Conservation (phyloP, 2,797 vertebrate species). For the Darevskia mixta region DNA sequence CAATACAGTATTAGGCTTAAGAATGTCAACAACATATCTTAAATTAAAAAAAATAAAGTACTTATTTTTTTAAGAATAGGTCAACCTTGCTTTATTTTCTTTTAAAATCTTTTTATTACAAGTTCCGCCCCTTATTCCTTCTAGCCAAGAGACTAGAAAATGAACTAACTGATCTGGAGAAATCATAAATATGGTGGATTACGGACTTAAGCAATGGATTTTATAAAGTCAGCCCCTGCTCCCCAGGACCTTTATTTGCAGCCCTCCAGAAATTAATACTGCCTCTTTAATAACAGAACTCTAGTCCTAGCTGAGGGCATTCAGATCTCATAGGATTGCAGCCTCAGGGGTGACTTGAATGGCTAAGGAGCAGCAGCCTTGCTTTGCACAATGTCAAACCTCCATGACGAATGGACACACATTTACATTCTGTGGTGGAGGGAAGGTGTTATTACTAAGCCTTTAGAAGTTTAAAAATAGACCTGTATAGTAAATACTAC, state of each 20-base stretch:
- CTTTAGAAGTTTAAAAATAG: constrained; percentile 63
- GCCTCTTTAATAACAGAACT: constrained; percentile 76
- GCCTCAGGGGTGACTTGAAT: constrained; percentile 54
- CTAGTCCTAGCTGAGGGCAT: constrained; percentile 59
- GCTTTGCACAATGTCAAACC: constrained; percentile 54
- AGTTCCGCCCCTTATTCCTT: neutral
- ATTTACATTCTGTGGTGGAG: constrained; percentile 55
- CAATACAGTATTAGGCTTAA: neutral
- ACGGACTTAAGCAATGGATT: constrained; percentile 30
- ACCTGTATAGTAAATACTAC: constrained; percentile 80
- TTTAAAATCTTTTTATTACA: neutral
- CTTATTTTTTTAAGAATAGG: neutral
- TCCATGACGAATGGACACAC: constrained; percentile 50
- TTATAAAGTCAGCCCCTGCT: constrained; percentile 28
- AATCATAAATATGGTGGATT: constrained; percentile 16
- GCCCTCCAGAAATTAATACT: constrained; percentile 79
- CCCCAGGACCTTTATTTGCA: constrained; percentile 49
- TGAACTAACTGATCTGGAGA: neutral
- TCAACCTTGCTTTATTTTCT: neutral
- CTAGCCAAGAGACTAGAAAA: neutral
- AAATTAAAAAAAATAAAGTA: neutral
- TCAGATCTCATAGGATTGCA: constrained; percentile 58
- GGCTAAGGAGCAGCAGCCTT: constrained; percentile 69
- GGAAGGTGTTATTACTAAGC: constrained; percentile 68
- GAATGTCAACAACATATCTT: neutral